Evolutionary conservation across 2,888 invertebrate genomes (phyloP).

Genomic region (Neria commutata): DNA sequence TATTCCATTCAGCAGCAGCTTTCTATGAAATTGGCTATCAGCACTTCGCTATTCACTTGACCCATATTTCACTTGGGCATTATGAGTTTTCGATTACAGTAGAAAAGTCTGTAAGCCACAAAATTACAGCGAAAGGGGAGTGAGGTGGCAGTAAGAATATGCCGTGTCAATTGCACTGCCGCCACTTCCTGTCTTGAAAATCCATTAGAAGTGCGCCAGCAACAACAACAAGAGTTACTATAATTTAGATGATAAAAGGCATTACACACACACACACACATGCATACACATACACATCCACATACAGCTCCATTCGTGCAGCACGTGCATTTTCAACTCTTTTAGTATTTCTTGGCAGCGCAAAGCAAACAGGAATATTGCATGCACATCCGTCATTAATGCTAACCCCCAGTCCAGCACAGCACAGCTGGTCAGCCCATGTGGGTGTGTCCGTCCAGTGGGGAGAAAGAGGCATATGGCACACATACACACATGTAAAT

Average conservation of each 20-base stretch:
- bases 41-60: background rate
- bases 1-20: too few relatives aligned
- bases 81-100: background rate
- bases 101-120: background rate
- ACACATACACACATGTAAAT: too few relatives aligned
- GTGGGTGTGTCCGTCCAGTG: too few relatives aligned
- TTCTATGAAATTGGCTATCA: too few relatives aligned
- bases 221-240: too few relatives aligned
- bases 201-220: background rate
- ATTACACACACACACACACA: too few relatives aligned
- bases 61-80: background rate
- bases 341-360: background rate
- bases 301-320: background rate
- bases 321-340: background rate
- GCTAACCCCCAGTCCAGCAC: too few relatives aligned
- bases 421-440: too few relatives aligned
- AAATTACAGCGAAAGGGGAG: background rate
- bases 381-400: background rate
- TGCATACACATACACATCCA: too few relatives aligned
- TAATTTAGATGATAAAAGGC: too few relatives aligned
- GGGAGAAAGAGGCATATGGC: too few relatives aligned
- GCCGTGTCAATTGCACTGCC: background rate
- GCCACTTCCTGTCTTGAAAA: too few relatives aligned
- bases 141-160: background rate
- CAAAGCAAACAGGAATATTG: background rate